Evolutionary conservation across 2,888 invertebrate species (phyloP).

Genomic region (Agriopis marginaria): DNA sequence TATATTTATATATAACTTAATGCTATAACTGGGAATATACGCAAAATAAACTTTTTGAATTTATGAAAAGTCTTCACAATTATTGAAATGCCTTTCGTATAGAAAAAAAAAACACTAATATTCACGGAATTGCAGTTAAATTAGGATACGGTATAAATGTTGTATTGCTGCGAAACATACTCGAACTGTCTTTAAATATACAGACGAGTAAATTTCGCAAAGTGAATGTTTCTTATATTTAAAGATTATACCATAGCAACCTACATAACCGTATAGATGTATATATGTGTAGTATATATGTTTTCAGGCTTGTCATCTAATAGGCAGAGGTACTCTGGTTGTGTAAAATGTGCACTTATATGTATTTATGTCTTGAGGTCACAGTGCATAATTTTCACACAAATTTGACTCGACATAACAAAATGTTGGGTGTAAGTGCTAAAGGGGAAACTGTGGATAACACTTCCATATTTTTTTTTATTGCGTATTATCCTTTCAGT

Average conservation of each 20-base stretch:
- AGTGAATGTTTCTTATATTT: slow-evolving; percentile 54
- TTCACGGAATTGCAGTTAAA: slow-evolving; percentile 63
- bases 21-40: too few species aligned
- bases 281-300: slow-evolving; percentile 67
- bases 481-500: too few species aligned
- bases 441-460: too few species aligned
- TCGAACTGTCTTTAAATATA: slow-evolving; percentile 28
- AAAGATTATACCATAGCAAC: slow-evolving; percentile 28
- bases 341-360: slow-evolving; percentile 39
- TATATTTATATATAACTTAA: too few species aligned
- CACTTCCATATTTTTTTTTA: too few species aligned
- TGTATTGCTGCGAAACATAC: slow-evolving; percentile 53
- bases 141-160: slow-evolving; percentile 56
- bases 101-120: slow-evolving; percentile 53
- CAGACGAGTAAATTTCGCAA: slow-evolving; percentile 49
- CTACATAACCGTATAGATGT: slow-evolving; percentile 51
- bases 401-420: too few species aligned
- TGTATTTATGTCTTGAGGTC: slow-evolving; percentile 29
- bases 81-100: slow-evolving; percentile 58
- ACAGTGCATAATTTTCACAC: too few species aligned
- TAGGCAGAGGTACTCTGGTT: slow-evolving; percentile 25
- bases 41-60: slow-evolving; percentile 38
- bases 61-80: slow-evolving; percentile 49
- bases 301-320: slow-evolving; percentile 49
- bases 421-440: too few species aligned